Evolutionary conservation across 1,140 invertebrate species (phyloP), one percentile per base, ranked within the genome.

Genomic region (Drosophila pruinosa): DNA sequence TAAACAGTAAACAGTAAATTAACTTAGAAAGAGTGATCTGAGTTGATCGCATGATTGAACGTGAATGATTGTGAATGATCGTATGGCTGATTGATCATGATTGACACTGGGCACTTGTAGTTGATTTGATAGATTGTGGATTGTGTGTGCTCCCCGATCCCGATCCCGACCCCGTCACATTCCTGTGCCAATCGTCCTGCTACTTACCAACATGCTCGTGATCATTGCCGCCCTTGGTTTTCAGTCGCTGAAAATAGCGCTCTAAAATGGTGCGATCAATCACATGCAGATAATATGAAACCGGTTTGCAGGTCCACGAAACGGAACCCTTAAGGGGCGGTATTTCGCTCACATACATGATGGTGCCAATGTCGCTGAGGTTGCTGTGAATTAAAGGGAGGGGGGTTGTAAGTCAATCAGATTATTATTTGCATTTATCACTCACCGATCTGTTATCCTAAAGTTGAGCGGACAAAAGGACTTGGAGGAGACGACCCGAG

Each of bases 391-490:
- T 14, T 3, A 34, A 34, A 12, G 6, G 31, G 26, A 28, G n/a
- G n/a, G n/a, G n/a, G n/a, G n/a, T n/a, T n/a, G n/a, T n/a, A n/a
- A n/a, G n/a, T n/a, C n/a, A 28, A 28, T 31, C 28, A 31, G 8
- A 2, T 31, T 10, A 31, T 31, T 31, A 31, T 3, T 22, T 22
- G 6, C 3, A 24, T 24, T n/a, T 5, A 0, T 94, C 7, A 96
- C 92, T 92, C 94, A 97, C 86, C 97, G 92, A 92, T 99, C 98
- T 7, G 98, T 99, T 86, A 99, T 99, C 76, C 98, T 94, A 93
- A 99, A 99, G 92, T 99, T 99, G 19, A 99, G 93, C 2, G 98
- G 98, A 93, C 98, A 99, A 92, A 99, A 99, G 68, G 97, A 97
- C 92, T 99, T 99, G 8, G 98, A 99, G n/a, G 98, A 99, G 14